A percentile compares a stretch with the other conserved stretches of the same genome.
These are phyloP conservation scores for Eupithecia abbreviata DNA, from an alignment of 2,888 invertebrate genomes.

Conservation along the genomic window DNA sequence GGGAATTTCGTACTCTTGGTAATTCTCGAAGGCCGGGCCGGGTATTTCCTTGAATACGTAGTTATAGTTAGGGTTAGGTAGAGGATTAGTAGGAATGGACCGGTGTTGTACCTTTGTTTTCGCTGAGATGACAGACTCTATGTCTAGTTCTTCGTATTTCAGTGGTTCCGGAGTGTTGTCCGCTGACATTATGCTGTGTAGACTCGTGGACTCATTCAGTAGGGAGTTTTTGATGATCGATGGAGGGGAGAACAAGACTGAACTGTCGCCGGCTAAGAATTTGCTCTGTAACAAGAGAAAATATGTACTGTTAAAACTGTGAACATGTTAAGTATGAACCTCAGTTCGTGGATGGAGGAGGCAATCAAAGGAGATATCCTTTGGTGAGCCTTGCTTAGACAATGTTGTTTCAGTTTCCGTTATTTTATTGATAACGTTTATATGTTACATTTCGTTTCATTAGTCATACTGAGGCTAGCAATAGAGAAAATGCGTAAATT, in stretches of 20 bases:
- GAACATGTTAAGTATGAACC: neutral
- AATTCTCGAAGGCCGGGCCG: slow-evolving; percentile 26
- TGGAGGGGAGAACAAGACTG: slow-evolving; percentile 93
- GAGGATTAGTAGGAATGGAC: slow-evolving; percentile 78
- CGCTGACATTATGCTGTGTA: slow-evolving; percentile 79
- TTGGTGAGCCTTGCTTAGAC: too few species aligned
- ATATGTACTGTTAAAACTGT: neutral
- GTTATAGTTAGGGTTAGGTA: slow-evolving; percentile 60
- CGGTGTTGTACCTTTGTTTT: slow-evolving; percentile 83
- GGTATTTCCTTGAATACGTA: slow-evolving; percentile 52
- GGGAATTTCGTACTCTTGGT: slow-evolving; percentile 12
- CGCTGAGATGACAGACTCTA: slow-evolving; percentile 71
- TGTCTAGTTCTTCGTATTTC: slow-evolving; percentile 70
- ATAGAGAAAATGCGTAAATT: too few species aligned
- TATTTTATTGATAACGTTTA: too few species aligned
- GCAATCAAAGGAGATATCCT: too few species aligned
- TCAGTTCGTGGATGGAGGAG: neutral
- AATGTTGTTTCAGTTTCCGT: too few species aligned
- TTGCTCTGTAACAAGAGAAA: slow-evolving; percentile 88
- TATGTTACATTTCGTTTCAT: too few species aligned
- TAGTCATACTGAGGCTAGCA: too few species aligned
- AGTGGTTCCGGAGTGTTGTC: slow-evolving; percentile 73
- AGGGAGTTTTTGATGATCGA: slow-evolving; percentile 93
- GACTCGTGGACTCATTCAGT: slow-evolving; percentile 85
- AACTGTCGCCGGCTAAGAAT: slow-evolving; percentile 90